Percentiles rank a stretch among this genome's conserved stretches.
These are phyloP conservation scores for Drepana falcataria DNA, from an alignment of 2,888 invertebrate species.

Conservation along the genomic window DNA sequence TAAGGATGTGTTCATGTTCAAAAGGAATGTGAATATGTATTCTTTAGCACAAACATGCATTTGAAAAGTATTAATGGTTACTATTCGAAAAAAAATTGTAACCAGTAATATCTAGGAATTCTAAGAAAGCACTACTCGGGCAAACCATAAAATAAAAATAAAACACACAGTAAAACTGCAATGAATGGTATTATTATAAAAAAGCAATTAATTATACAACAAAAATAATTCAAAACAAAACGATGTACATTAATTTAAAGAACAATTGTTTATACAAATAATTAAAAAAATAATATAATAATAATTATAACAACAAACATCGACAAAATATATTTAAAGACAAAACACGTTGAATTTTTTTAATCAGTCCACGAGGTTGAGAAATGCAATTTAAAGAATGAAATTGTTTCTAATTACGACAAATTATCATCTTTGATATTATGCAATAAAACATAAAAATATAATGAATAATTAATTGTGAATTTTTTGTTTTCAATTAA, in stretches of 20 bases:
- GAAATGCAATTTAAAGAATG: constrained; percentile 77
- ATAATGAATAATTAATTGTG: constrained; percentile 21
- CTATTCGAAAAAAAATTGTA: constrained; percentile 47
- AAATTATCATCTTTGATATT: constrained; percentile 66
- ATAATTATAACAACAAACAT: constrained; percentile 81
- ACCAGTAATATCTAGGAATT: constrained; percentile 30
- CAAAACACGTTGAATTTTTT: constrained; percentile 72
- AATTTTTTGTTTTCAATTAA: constrained; percentile 33
- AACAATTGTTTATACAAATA: constrained; percentile 85
- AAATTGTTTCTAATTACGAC: constrained; percentile 49
- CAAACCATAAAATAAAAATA: constrained; percentile 68
- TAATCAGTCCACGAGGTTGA: constrained; percentile 73
- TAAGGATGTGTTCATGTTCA: not conserved
- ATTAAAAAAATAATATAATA: constrained; percentile 81
- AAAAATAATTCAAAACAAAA: constrained; percentile 87
- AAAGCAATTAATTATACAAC: constrained; percentile 87
- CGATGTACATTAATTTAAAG: constrained; percentile 88
- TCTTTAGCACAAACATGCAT: constrained; percentile 67
- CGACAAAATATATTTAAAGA: constrained; percentile 79
- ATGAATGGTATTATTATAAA: constrained; percentile 86
- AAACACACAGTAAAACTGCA: constrained; percentile 83
- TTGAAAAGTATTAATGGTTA: constrained; percentile 29
- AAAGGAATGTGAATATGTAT: constrained; percentile 7
- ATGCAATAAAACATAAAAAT: constrained; percentile 62
- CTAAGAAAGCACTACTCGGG: constrained; percentile 61